Percentiles rank a stretch among this genome's conserved stretches.
These are phyloP conservation scores for Amphimedon queenslandica DNA, from an alignment of 37 sponge, comb jelly and placozoan genomes.

Conservation along the genomic window DNA sequence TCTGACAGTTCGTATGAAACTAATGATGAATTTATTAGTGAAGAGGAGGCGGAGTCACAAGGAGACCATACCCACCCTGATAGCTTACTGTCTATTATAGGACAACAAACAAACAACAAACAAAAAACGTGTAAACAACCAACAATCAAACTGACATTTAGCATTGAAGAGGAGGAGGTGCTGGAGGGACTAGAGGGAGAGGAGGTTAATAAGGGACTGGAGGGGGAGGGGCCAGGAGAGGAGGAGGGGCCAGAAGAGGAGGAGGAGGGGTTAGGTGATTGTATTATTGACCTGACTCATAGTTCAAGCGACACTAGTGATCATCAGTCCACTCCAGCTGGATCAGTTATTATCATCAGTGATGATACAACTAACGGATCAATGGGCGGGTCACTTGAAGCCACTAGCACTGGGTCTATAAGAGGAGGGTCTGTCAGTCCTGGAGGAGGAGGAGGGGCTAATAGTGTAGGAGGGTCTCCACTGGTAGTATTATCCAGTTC, in stretches of 20 bases:
- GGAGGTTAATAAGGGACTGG: neutral
- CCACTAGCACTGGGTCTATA: no score
- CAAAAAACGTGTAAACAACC: neutral
- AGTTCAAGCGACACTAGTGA: neutral
- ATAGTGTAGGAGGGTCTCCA: no score
- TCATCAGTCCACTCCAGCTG: neutral
- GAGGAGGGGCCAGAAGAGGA: neutral
- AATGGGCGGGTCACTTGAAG: no score
- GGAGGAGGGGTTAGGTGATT: neutral
- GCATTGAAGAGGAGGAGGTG: neutral
- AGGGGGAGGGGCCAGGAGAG: neutral
- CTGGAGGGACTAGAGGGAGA: neutral
- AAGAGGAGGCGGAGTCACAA: slow-evolving; percentile 2
- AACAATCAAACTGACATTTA: neutral
- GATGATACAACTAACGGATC: no score
- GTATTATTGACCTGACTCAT: neutral
- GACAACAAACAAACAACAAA: neutral
- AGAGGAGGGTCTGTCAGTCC: no score
- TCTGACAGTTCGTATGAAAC: slow-evolving; percentile 1
- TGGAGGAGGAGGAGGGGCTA: no score
- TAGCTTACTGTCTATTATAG: neutral
- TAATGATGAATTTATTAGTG: slow-evolving; percentile 23
- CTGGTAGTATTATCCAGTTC: no score
- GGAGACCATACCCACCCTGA: neutral
- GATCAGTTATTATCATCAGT: neutral